phyloP scores from a whole-genome alignment of 2,113 vertebrate species.

The Platanista minor region DNA sequence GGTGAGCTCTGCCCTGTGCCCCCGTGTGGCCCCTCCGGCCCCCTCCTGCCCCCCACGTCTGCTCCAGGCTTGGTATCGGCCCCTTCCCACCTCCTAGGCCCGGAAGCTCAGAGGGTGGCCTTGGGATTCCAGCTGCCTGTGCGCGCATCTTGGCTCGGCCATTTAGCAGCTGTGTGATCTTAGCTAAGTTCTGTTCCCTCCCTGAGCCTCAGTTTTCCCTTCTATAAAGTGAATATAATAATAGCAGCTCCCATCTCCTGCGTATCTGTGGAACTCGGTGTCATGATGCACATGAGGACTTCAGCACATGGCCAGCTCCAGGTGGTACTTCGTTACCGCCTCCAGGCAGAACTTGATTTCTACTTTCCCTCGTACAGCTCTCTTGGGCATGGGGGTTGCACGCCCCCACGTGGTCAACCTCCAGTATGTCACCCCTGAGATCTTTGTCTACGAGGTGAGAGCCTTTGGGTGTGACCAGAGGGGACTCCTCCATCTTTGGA shows the following conservation, averaged over 20 bases:
- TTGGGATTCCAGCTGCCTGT: no score
- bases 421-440: neutral
- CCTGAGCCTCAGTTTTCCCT: neutral
- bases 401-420: constrained; percentile 58
- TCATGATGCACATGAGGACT: fast-evolving
- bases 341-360: neutral
- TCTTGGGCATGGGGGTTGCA: constrained; percentile 53
- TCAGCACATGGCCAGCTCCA: neutral
- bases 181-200: neutral
- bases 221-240: neutral
- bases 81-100: neutral
- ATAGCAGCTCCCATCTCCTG: neutral
- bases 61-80: fast-evolving
- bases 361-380: constrained; percentile 41
- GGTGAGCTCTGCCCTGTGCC: constrained; percentile 27
- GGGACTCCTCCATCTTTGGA: neutral
- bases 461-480: neutral
- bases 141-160: neutral
- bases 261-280: neutral
- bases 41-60: no score
- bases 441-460: constrained; percentile 68
- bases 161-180: neutral
- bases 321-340: fast-evolving
- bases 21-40: fast-evolving
- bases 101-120: neutral